A percentile compares a stretch with the other conserved stretches of the same genome.
These are phyloP conservation scores for Arizona elegans DNA, from an alignment of 2,113 vertebrate species.

Conservation along the genomic window DNA sequence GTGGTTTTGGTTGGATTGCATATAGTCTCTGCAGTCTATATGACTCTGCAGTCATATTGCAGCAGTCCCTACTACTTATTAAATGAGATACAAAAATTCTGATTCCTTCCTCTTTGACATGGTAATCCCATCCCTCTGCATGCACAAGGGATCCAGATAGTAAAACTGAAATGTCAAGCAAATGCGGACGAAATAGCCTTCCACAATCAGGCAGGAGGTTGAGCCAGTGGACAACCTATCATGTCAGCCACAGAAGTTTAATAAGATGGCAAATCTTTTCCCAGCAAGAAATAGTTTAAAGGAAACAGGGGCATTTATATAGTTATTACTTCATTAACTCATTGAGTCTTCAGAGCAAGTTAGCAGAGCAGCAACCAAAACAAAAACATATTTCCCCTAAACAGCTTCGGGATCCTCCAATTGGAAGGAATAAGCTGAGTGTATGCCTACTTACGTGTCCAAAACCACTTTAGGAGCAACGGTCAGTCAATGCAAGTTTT, in stretches of 20 bases:
- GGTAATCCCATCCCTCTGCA: not conserved
- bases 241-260: not conserved
- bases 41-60: not conserved
- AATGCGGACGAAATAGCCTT: not conserved
- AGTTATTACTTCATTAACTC: conserved; percentile 42
- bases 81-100: not conserved
- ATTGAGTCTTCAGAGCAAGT: conserved; percentile 48
- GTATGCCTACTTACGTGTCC: conserved; percentile 41
- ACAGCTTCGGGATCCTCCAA: conserved; percentile 60
- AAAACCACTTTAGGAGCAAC: conserved; percentile 49
- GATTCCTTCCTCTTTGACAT: not conserved
- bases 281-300: not conserved
- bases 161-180: not conserved
- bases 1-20: not conserved
- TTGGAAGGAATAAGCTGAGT: conserved; percentile 50
- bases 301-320: not conserved
- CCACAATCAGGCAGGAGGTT: not conserved
- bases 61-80: not conserved
- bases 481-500: conserved; percentile 46
- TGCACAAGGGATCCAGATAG: not conserved
- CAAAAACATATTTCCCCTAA: conserved; percentile 32
- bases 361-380: conserved; percentile 19
- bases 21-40: not conserved
- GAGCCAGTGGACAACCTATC: not conserved
- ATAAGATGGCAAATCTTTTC: not conserved